phyloP scores from a whole-genome alignment of 1,140 invertebrate genomes.

The Vanessa tameamea region DNA sequence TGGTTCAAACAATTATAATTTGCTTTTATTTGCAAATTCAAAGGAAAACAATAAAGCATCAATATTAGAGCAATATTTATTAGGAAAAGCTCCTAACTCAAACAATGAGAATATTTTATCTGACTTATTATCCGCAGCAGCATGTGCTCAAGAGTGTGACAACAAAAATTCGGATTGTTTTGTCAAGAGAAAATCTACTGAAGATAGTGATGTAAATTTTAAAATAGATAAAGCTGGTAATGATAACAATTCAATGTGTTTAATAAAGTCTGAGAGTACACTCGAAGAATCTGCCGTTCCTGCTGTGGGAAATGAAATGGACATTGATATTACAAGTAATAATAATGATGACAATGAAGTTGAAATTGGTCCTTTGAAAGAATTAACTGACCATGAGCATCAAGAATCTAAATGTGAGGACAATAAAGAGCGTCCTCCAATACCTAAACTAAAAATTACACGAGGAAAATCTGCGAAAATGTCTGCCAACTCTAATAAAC shows the following conservation, averaged over 20 bases:
- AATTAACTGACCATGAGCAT: constrained; percentile 68
- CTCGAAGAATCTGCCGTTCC: constrained; percentile 77
- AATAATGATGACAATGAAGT: constrained; percentile 73
- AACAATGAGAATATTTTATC: constrained; percentile 81
- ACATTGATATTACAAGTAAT: constrained; percentile 75
- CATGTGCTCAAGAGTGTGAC: constrained; percentile 81
- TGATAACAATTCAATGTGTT: constrained; percentile 44
- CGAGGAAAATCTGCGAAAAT: constrained; percentile 69
- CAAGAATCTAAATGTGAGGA: constrained; percentile 55
- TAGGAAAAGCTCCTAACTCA: constrained; percentile 72
- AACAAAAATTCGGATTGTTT: constrained; percentile 70
- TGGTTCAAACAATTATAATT: constrained; percentile 73
- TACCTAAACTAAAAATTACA: constrained; percentile 78
- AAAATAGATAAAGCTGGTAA: constrained; percentile 65
- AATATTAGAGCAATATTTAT: constrained; percentile 76
- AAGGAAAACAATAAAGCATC: constrained; percentile 75
- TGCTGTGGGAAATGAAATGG: constrained; percentile 80
- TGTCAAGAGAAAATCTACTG: constrained; percentile 72
- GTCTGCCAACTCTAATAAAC: constrained; percentile 70
- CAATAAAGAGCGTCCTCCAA: constrained; percentile 68
- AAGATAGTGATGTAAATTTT: constrained; percentile 71
- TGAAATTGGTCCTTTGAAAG: constrained; percentile 76
- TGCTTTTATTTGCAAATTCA: constrained; percentile 51
- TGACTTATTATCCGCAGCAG: constrained; percentile 82
- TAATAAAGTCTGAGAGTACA: constrained; percentile 70